Conservation (phyloP, 1,140 invertebrate genomes). For the Drosophila carrolli region DNA sequence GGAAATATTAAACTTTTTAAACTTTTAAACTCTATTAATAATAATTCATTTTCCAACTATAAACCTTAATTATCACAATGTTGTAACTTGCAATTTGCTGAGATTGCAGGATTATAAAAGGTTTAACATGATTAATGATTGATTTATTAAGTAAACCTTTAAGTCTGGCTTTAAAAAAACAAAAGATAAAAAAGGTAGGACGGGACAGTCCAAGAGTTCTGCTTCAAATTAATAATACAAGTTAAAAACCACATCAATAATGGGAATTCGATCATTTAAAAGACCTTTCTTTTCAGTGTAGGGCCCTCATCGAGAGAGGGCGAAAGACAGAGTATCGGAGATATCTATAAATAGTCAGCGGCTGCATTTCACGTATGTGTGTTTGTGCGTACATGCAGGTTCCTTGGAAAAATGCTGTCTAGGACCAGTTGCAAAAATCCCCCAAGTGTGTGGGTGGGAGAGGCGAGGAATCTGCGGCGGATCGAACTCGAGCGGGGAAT, state of each 20-base stretch:
- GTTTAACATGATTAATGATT: background rate
- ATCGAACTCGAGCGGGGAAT: constrained; percentile 30
- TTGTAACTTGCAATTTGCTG: background rate
- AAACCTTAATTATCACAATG: too few species aligned
- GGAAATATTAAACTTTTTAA: too few species aligned
- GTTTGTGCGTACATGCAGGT: constrained; percentile 58
- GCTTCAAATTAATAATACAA: too few species aligned
- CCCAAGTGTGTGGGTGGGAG: constrained; percentile 36
- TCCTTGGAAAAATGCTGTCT: constrained; percentile 72
- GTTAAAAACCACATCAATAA: too few species aligned
- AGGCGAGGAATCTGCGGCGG: constrained; percentile 13
- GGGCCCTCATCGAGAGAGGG: constrained; percentile 32
- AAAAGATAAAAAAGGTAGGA: too few species aligned
- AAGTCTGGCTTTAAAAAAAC: too few species aligned
- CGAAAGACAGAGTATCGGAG: constrained; percentile 34
- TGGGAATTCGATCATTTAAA: background rate
- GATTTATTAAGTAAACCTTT: background rate
- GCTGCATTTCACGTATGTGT: constrained; percentile 14
- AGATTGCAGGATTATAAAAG: background rate
- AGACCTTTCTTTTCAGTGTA: constrained; percentile 52
- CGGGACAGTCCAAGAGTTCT: too few species aligned
- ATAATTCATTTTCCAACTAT: too few species aligned
- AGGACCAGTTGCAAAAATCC: constrained; percentile 41
- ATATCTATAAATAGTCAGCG: constrained; percentile 65
- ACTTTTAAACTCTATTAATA: too few species aligned